A percentile compares a stretch with the other conserved stretches of the same genome.
Evolutionary conservation across 2,888 invertebrate species (phyloP).

Genomic region (Noctua comes): DNA sequence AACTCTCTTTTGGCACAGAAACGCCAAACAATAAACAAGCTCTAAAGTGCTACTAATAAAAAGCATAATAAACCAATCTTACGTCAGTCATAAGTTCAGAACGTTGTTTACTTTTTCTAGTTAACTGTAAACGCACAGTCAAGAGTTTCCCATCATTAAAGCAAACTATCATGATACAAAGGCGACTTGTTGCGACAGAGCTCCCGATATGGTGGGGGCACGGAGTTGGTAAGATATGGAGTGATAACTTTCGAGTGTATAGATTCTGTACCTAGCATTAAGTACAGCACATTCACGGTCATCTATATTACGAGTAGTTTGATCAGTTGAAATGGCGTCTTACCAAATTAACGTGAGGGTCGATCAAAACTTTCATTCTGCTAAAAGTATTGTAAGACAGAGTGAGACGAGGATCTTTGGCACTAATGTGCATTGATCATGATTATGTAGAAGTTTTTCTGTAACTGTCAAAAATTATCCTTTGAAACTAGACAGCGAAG

Average conservation of each 20-base stretch:
- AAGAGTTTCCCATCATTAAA: conserved; percentile 62
- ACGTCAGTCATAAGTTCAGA: conserved; percentile 36
- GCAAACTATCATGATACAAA: conserved; percentile 53
- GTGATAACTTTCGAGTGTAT: not conserved
- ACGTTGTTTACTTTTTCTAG: conserved; percentile 55
- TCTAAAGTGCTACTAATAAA: conserved; percentile 33
- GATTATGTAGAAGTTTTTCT: not conserved
- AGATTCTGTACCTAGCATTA: not conserved
- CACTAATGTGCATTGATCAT: too few species aligned
- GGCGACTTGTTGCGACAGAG: conserved; percentile 61
- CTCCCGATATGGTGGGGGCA: conserved; percentile 42
- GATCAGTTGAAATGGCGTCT: not conserved
- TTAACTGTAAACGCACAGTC: conserved; percentile 54
- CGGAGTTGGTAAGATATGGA: conserved; percentile 27
- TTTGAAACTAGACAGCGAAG: not conserved
- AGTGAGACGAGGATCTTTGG: too few species aligned
- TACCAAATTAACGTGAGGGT: not conserved
- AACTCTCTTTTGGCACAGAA: conserved; percentile 10
- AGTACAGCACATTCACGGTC: not conserved
- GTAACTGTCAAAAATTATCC: not conserved
- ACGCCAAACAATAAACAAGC: conserved; percentile 24
- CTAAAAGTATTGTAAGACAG: not conserved
- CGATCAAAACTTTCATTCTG: not conserved
- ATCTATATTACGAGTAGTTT: too few species aligned
- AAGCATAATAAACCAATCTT: conserved; percentile 42